Base-by-base conservation (phyloP, 1,140 invertebrate species). In the Heliconius hermathena region DNA sequence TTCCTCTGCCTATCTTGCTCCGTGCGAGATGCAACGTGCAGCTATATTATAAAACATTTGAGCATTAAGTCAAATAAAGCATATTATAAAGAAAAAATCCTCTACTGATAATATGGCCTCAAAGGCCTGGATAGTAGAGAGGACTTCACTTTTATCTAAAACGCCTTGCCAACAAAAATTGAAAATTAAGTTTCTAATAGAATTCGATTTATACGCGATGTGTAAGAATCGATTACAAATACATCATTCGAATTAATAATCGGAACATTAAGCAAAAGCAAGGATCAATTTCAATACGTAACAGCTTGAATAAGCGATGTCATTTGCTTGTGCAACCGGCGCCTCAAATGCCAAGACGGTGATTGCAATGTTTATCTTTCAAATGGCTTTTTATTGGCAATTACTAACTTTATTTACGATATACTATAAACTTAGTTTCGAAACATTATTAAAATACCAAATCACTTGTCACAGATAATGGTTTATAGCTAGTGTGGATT, bases 311-410 rank as follows among this genome's bases (percentile, higher is more conserved):
- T 29, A 66, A 29, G 22, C 52, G 52, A 74, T 74, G 73, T 74
- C 72, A 73, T 49, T 46, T 33, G 16, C 33, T 74, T 74, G 73
- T 54, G 73, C 52, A 74, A 74, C 49, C 52, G 52, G 73, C 73
- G 73, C 73, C 49, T 74, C 73, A 57, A 74, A 74, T 57, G 73
- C 73, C 73, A 77, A 26, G n/a, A 71, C 66, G 60, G 54, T 41
- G 66, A 77, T 71, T 49, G 75, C 66, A 71, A 71, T 71, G 75
- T 71, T 77, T 77, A 77, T 77, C 46, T 71, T 71, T 77, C 41
- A 49, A 70, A 70, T 70, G 60, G 75, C 60, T 77, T 77, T 77
- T 77, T 46, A 71, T 74, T 74, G 73, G 52, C 73, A 74, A 54
- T 74, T 74, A 74, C 73, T 18, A 74, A 74, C 54, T 66, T 29